A percentile compares a stretch with the other conserved stretches of the same genome.
phyloP scores from a whole-genome alignment of 2,888 invertebrate species.

The Schizotus pectinicornis region DNA sequence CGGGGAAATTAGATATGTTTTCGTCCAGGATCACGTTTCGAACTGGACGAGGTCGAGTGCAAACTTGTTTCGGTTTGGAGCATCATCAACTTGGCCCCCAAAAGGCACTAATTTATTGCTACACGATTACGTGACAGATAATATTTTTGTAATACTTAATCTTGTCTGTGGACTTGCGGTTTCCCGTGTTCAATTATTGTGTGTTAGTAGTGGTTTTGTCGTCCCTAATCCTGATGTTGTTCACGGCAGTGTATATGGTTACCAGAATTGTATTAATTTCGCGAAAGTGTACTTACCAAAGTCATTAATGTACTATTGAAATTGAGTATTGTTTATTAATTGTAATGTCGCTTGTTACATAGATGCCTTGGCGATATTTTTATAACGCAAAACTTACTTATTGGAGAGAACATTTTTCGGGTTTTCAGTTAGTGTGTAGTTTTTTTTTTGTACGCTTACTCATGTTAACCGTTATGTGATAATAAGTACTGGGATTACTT shows the following conservation, averaged over 20 bases:
- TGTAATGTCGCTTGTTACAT: slow-evolving; percentile 21
- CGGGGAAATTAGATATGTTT: too few relatives aligned
- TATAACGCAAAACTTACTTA: slow-evolving; percentile 8
- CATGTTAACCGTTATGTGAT: not conserved
- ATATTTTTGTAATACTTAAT: slow-evolving; percentile 20
- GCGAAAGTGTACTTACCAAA: slow-evolving; percentile 30
- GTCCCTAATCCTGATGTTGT: slow-evolving; percentile 14
- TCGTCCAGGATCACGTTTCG: not conserved
- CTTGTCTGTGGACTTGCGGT: slow-evolving; percentile 3
- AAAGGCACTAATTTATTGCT: slow-evolving; percentile 12
- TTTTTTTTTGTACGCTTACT: too few relatives aligned
- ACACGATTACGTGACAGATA: slow-evolving; percentile 8
- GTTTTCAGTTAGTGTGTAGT: too few relatives aligned
- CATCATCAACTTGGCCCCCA: not conserved
- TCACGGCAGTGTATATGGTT: slow-evolving; percentile 9
- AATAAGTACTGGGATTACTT: not conserved
- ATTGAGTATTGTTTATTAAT: slow-evolving; percentile 1
- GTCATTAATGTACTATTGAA: not conserved
- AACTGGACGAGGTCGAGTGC: not conserved
- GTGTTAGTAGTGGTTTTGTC: slow-evolving; percentile 12
- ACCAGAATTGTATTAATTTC: slow-evolving; percentile 6
- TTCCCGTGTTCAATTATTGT: slow-evolving; percentile 21
- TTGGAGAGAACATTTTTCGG: too few relatives aligned
- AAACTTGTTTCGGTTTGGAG: not conserved
- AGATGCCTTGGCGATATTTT: slow-evolving; percentile 29